Conservation (phyloP, 1,140 invertebrate genomes). For the Bactericera cockerelli region DNA sequence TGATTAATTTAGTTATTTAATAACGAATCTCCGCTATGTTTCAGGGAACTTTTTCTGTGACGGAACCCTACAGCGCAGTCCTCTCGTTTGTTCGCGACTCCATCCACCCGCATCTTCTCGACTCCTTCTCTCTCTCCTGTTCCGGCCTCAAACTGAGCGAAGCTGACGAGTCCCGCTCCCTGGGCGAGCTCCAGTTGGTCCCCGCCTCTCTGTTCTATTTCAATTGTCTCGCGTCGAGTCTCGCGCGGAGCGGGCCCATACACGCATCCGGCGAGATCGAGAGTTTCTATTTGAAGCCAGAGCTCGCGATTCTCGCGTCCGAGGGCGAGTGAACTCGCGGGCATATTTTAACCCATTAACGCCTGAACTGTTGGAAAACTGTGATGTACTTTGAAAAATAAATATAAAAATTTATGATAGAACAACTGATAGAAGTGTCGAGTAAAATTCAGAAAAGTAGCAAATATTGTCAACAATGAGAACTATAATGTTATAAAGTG, state of each 20-base stretch:
- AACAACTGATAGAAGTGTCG: too few species aligned
- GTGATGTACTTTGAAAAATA: too few species aligned
- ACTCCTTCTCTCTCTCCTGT: neutral
- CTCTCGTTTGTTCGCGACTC: neutral
- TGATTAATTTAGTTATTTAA: too few species aligned
- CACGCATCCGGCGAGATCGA: neutral
- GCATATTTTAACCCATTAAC: too few species aligned
- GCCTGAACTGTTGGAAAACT: too few species aligned
- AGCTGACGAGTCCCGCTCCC: neutral
- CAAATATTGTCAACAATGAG: too few species aligned
- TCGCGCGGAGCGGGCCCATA: neutral
- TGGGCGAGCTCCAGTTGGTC: neutral
- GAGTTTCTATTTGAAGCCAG: neutral
- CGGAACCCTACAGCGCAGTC: neutral
- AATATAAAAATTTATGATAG: too few species aligned
- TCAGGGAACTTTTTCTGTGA: neutral
- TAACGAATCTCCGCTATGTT: too few species aligned
- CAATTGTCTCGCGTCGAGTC: neutral
- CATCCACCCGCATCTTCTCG: neutral
- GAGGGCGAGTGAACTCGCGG: too few species aligned
- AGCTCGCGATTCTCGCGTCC: neutral
- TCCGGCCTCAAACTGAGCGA: neutral
- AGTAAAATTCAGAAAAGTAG: too few species aligned
- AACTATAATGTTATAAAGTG: too few species aligned
- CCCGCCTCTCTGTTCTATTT: neutral